phyloP scores from a whole-genome alignment of 2,888 invertebrate species.

The Drosophila bunnanda region DNA sequence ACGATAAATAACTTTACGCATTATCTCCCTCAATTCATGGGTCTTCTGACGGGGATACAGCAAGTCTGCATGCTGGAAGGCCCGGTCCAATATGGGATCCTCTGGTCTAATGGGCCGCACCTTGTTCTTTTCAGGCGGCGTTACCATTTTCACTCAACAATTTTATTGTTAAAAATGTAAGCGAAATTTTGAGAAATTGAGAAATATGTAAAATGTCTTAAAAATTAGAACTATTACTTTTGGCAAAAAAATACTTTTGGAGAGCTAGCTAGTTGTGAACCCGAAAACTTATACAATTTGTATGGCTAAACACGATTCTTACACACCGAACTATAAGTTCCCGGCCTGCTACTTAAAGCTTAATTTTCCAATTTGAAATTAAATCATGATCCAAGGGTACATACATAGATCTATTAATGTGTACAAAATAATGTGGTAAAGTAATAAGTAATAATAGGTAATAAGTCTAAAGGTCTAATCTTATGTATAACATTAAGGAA shows the following conservation, averaged over 20 bases:
- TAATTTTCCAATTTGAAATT: background rate
- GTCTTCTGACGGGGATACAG: background rate
- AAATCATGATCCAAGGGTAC: background rate
- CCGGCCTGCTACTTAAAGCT: background rate
- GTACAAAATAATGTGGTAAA: too few relatives aligned
- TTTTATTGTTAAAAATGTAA: background rate
- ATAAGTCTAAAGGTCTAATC: too few relatives aligned
- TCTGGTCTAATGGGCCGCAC: background rate
- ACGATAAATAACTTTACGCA: background rate
- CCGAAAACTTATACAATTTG: background rate
- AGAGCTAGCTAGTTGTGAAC: background rate
- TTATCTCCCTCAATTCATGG: background rate
- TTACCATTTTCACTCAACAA: background rate
- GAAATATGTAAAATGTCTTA: background rate
- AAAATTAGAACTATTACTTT: background rate
- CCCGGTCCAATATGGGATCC: background rate
- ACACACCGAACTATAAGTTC: background rate
- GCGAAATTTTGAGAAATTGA: background rate
- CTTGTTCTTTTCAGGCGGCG: background rate
- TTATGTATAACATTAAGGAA: too few relatives aligned
- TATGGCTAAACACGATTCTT: background rate
- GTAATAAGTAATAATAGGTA: background rate
- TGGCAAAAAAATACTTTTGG: background rate
- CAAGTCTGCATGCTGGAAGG: background rate
- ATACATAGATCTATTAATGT: background rate